Evolutionary conservation across 2,113 vertebrate genomes (phyloP), one percentile per base, ranked within the genome.

Genomic region (Rhinopithecus roxellana): DNA sequence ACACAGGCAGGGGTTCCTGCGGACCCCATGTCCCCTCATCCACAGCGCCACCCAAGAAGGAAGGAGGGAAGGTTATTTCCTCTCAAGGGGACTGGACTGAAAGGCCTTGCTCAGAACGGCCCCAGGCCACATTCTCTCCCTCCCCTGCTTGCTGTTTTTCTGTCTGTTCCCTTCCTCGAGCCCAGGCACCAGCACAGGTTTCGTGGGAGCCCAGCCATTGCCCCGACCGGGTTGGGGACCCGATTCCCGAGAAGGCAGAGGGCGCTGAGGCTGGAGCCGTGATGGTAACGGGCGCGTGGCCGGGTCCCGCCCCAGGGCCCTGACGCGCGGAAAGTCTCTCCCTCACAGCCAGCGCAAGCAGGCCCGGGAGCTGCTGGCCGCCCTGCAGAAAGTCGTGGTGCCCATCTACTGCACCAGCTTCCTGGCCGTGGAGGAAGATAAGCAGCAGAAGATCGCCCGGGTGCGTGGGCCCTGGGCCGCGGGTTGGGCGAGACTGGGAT

Each of bases 341-440:
- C 94, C 86, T 89, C 45, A 35, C 98, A 99, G 99, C 98, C 99
- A 99, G 97, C 98, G 99, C 98, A 99, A 99, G 97, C 99, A 99
- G 98, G 99, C 99, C 75, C 99, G 99, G 90, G 99, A 99, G 98
- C 99, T 99, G 55, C 98, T 99, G 97, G 99, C 99, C 8, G 99
- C 99, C 1, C 97, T 99, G n/a, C 99, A 99, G 98, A 99, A 99
- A 97, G 99, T 99, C 30, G 99, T 99, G 74, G 99, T 99, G 86
- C 99, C 99, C 82, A 99, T 99, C 94, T 99, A 99, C 98, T 99
- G 99, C 97, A 99, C 99, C 97, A 99, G 99, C 97, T 99, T 99
- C 95, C 98, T 99, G 89, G 99, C 99, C 0, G 99, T 99, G 94
- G 99, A 99, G 97, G 99, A 99, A 82, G 99, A 99, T 96, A 99